Percentiles rank a stretch among this genome's conserved stretches.
phyloP scores from a whole-genome alignment of 1,140 invertebrate genomes.

The Achatina immaculata region DNA sequence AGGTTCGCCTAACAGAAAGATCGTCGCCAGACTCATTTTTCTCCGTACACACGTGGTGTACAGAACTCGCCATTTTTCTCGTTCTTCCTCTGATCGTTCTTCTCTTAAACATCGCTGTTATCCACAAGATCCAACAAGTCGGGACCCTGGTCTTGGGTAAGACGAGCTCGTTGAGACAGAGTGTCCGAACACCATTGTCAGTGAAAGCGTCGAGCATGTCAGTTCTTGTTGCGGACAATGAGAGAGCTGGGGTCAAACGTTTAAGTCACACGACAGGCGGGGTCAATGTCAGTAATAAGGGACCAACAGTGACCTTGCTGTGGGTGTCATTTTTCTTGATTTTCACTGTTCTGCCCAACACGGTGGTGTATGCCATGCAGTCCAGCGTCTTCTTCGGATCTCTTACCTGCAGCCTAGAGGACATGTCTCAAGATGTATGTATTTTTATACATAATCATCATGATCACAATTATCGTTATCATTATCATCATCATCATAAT shows the following conservation, averaged over 20 bases:
- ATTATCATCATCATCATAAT: too few relatives aligned
- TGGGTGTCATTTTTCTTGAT: slow-evolving; percentile 65
- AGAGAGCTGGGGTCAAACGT: not conserved
- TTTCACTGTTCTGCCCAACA: slow-evolving; percentile 60
- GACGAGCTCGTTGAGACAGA: not conserved
- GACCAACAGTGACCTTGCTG: slow-evolving; percentile 60
- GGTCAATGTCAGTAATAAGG: slow-evolving; percentile 33
- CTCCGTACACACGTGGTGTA: slow-evolving; percentile 55
- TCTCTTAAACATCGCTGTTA: slow-evolving; percentile 56
- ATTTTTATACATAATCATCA: not conserved
- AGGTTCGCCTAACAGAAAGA: slow-evolving; percentile 7
- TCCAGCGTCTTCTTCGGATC: slow-evolving; percentile 12
- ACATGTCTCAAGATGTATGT: slow-evolving; percentile 20
- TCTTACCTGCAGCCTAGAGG: slow-evolving; percentile 26
- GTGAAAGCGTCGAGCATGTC: not conserved
- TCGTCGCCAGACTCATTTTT: slow-evolving; percentile 40
- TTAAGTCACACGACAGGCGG: not conserved
- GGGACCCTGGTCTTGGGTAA: slow-evolving; percentile 37
- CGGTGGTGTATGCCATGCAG: slow-evolving; percentile 56
- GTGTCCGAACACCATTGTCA: not conserved
- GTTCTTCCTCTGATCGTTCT: slow-evolving; percentile 58
- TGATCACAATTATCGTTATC: too few relatives aligned
- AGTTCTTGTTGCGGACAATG: not conserved
- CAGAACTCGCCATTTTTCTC: slow-evolving; percentile 59
- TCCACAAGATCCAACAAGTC: slow-evolving; percentile 44